Evolutionary conservation across 2,113 vertebrate genomes (phyloP).

Genomic region (Tenebrosternarchus preto): DNA sequence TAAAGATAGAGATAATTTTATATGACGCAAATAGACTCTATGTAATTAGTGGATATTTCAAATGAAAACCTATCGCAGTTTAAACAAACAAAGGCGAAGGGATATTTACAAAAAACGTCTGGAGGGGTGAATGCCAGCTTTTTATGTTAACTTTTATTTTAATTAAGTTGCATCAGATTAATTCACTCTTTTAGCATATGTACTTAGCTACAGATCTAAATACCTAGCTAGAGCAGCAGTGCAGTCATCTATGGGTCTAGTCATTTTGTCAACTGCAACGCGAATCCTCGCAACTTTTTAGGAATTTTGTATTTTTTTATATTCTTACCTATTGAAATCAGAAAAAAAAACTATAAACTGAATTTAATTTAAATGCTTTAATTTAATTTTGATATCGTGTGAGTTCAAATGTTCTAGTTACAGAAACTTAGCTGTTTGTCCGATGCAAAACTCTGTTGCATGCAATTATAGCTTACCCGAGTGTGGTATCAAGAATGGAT

Average conservation of each 20-base stretch:
- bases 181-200: background rate
- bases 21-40: slow-evolving; percentile 17
- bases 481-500: background rate
- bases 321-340: too few species aligned
- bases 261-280: background rate
- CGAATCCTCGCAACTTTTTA: background rate
- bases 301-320: too few species aligned
- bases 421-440: too few species aligned
- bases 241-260: background rate
- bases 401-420: too few species aligned
- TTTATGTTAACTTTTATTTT: background rate
- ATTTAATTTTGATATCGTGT: too few species aligned
- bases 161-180: background rate
- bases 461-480: slow-evolving; percentile 13
- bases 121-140: background rate
- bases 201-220: too few species aligned
- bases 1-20: background rate
- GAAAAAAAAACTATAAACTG: too few species aligned
- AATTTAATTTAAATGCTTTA: too few species aligned
- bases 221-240: background rate
- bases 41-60: slow-evolving; percentile 47
- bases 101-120: too few species aligned
- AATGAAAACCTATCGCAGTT: slow-evolving; percentile 40
- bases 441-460: background rate
- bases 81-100: slow-evolving; percentile 46